These are phyloP conservation scores for Euura saliciscinereae DNA, from an alignment of 1,140 invertebrate genomes.

Conservation along the genomic window DNA sequence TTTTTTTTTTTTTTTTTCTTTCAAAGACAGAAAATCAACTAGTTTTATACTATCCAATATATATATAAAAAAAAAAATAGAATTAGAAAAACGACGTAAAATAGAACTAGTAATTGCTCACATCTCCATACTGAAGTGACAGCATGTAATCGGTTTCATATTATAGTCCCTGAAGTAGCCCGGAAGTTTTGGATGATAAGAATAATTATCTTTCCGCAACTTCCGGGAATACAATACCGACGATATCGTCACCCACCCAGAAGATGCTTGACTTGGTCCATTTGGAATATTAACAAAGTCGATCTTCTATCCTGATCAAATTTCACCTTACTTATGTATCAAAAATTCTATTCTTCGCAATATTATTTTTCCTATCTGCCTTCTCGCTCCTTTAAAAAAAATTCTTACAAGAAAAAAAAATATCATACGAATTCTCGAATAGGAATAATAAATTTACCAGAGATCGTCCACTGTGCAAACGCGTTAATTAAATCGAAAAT, in stretches of 20 bases:
- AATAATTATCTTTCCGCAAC: background rate
- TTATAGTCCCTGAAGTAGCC: background rate
- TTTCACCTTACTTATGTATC: too few species aligned
- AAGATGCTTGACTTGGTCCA: background rate
- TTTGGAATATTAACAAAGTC: background rate
- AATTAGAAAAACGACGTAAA: too few species aligned
- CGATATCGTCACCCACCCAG: background rate
- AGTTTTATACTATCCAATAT: too few species aligned
- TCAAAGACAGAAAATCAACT: too few species aligned
- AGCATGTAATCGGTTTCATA: background rate
- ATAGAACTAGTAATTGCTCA: too few species aligned
- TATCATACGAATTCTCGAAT: too few species aligned
- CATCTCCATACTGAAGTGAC: too few species aligned
- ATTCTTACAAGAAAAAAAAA: too few species aligned
- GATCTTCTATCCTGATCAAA: background rate
- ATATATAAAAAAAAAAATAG: conserved; percentile 13
- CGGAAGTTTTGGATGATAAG: conserved; percentile 7
- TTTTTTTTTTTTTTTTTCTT: background rate
- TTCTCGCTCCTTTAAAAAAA: background rate
- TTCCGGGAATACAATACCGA: background rate
- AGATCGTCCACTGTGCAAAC: too few species aligned
- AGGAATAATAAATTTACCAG: too few species aligned
- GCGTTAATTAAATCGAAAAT: too few species aligned
- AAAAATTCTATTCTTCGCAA: background rate
- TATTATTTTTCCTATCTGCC: background rate